Evolutionary conservation across 2,113 vertebrate species (phyloP), one percentile per base, ranked within the genome.

Genomic region (Trematomus loennbergii): DNA sequence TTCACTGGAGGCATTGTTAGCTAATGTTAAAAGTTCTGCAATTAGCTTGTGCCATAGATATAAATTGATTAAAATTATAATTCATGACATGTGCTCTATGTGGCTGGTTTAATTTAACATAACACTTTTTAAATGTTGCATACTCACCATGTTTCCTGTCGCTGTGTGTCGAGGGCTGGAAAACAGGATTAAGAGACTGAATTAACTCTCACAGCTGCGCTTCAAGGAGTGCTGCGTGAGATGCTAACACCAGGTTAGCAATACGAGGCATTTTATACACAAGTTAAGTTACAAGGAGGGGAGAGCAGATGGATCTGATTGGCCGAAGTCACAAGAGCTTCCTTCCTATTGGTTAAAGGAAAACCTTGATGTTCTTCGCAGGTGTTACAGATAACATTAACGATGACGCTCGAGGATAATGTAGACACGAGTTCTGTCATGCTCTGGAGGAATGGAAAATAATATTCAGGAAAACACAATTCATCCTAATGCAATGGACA

Each of bases 111-210:
- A 29, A 59, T 59, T 12, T 6, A 15, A 33, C 1, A 29, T 16
- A 59, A 2, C 16, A 59, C 29, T 9, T 25, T 15, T 40, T 16
- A 1, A 13, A 18, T 43, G 59, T 43, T 43, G 33, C 33, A 40
- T 10, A 61, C 59, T 61, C 59, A 61, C 59, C 59, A 61, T 61
- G 59, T n/a, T 43, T 43, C 17, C 59, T 61, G 59, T 12, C n/a
- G 36, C 17, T 40, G 33, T 40, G 59, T 40, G 16, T 12, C 4
- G 16, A 11, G 17, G 33, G 59, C 17, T 0, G 10, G 59, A 12
- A 12, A 12, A 2, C 3, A 7, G 17, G 59, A 40, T 43, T 17
- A n/a, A 5, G 1, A 12, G 33, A 12, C 17, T n/a, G 59, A 43
- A 43, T 61, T n/a, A 6, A 12, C 59, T 61, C 59, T 61, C 59